phyloP scores from a whole-genome alignment of 1,140 invertebrate genomes.

The Agrypnia vestita region DNA sequence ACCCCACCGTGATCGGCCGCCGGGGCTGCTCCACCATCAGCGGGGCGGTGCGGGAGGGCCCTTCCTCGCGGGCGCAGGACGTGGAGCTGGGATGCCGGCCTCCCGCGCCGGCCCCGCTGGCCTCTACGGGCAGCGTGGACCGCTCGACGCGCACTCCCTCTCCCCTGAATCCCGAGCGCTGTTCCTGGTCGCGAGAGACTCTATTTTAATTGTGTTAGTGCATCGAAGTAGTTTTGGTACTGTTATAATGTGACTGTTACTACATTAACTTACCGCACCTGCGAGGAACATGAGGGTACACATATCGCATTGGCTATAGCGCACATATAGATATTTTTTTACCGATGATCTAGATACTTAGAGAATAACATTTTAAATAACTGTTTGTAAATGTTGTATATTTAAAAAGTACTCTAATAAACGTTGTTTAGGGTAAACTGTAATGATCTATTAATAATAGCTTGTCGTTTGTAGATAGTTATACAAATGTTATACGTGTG shows the following conservation, averaged over 20 bases:
- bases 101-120: background rate
- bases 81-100: slow-evolving; percentile 55
- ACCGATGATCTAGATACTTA: slow-evolving; percentile 51
- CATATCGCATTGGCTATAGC: slow-evolving; percentile 61
- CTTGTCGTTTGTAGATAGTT: slow-evolving; percentile 39
- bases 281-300: slow-evolving; percentile 61
- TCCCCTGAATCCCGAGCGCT: slow-evolving; percentile 58
- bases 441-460: slow-evolving; percentile 34
- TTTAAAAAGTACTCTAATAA: slow-evolving; percentile 39
- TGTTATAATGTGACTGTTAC: slow-evolving; percentile 52
- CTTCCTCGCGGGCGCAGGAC: slow-evolving; percentile 46
- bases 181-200: slow-evolving; percentile 60
- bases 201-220: slow-evolving; percentile 58
- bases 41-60: slow-evolving; percentile 50
- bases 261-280: slow-evolving; percentile 53
- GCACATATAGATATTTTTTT: slow-evolving; percentile 62
- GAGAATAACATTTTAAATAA: slow-evolving; percentile 50
- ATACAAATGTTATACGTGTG: slow-evolving; percentile 44
- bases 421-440: slow-evolving; percentile 33
- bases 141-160: slow-evolving; percentile 44
- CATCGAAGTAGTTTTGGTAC: slow-evolving; percentile 57
- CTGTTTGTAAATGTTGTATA: slow-evolving; percentile 49
- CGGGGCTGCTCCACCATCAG: slow-evolving; percentile 58
- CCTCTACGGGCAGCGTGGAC: slow-evolving; percentile 26
- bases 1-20: slow-evolving; percentile 54